Conservation (phyloP, 2,888 invertebrate species). For the Mactromeris polynyma region DNA sequence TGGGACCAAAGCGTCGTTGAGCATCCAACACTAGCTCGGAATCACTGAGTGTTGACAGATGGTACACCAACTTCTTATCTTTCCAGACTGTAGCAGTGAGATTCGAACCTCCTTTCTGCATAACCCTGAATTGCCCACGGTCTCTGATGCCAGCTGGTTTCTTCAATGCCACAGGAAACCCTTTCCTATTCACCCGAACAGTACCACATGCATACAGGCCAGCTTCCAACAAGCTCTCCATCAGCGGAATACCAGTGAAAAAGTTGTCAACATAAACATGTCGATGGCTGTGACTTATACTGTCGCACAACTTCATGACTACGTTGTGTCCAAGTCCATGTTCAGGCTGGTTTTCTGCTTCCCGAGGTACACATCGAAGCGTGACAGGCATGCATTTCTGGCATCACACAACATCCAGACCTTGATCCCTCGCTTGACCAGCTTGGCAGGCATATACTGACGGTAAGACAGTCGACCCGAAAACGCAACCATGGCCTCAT, state of each 20-base stretch:
- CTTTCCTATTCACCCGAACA: constrained; percentile 11
- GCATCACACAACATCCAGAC: constrained; percentile 50
- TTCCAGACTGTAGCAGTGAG: constrained; percentile 45
- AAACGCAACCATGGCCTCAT: constrained; percentile 49
- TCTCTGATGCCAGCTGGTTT: background rate
- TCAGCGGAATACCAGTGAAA: too few relatives aligned
- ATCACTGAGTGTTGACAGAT: constrained; percentile 50
- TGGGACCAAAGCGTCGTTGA: constrained; percentile 27
- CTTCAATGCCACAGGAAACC: too few relatives aligned
- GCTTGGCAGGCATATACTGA: constrained; percentile 54
- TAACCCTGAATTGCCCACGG: constrained; percentile 35
- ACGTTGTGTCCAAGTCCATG: constrained; percentile 54
- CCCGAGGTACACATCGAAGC: constrained; percentile 45
- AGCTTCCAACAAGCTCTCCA: too few relatives aligned
- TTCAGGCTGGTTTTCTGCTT: constrained; percentile 24
- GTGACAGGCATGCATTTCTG: constrained; percentile 33
- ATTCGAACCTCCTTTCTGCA: constrained; percentile 35
- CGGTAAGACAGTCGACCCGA: constrained; percentile 32
- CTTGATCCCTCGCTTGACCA: constrained; percentile 46
- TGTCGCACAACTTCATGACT: constrained; percentile 40
- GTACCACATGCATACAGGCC: constrained; percentile 23
- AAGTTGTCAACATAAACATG: constrained; percentile 37
- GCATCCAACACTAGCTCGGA: constrained; percentile 11
- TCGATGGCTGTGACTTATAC: constrained; percentile 5
- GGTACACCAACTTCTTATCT: constrained; percentile 5